These are phyloP conservation scores for Chaetodon trifascialis DNA, from an alignment of 2,113 vertebrate species.

Conservation along the genomic window DNA sequence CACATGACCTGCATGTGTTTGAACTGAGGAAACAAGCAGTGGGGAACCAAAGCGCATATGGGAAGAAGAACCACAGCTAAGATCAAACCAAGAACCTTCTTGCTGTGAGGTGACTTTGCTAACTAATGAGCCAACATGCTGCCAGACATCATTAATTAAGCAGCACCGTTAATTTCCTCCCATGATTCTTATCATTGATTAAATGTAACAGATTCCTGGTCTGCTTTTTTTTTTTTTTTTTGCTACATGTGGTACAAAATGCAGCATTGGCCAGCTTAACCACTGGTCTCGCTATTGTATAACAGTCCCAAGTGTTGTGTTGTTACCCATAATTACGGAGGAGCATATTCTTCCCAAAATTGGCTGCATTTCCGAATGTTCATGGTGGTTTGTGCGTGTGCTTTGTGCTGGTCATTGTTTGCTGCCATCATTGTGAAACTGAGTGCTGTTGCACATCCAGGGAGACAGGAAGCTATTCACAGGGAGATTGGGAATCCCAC, in stretches of 20 bases:
- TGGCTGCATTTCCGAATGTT: slow-evolving; percentile 69
- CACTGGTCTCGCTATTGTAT: slow-evolving; percentile 42
- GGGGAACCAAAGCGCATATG: slow-evolving; percentile 9
- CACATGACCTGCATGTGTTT: slow-evolving; percentile 27
- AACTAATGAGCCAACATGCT: slow-evolving; percentile 67
- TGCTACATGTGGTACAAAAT: slow-evolving; percentile 33
- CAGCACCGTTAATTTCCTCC: slow-evolving; percentile 70
- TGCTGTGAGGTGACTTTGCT: slow-evolving; percentile 63
- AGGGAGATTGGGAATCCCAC: slow-evolving; percentile 76
- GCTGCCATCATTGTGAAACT: slow-evolving; percentile 76
- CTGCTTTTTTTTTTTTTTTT: slow-evolving; percentile 5
- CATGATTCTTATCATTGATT: slow-evolving; percentile 73
- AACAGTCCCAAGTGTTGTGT: slow-evolving; percentile 61
- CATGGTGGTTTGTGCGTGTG: slow-evolving; percentile 66
- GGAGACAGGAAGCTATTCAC: slow-evolving; percentile 76
- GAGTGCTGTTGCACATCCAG: slow-evolving; percentile 68
- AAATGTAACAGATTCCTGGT: slow-evolving; percentile 60
- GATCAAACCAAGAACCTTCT: slow-evolving; percentile 61
- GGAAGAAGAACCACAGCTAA: slow-evolving; percentile 41
- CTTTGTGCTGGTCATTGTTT: slow-evolving; percentile 78
- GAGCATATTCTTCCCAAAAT: slow-evolving; percentile 69
- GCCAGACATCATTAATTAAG: slow-evolving; percentile 68
- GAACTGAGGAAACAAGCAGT: background rate
- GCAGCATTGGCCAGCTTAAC: slow-evolving; percentile 38
- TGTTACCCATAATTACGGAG: slow-evolving; percentile 67